Conservation (phyloP, 2,113 vertebrate species). For the Microtus ochrogaster region DNA sequence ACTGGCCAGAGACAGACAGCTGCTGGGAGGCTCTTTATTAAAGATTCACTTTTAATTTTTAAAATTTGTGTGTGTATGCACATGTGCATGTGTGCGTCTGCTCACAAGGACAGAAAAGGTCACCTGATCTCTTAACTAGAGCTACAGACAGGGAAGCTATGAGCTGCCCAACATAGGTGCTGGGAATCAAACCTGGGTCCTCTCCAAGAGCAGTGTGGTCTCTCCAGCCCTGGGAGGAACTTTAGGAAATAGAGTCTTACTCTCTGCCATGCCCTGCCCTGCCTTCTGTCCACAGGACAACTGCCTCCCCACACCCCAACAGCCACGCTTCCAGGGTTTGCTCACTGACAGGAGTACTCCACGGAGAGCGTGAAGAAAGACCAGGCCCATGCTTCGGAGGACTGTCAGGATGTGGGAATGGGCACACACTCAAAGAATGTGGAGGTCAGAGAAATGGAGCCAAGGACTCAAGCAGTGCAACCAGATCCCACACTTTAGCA, state of each 20-base stretch:
- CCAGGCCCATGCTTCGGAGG: neutral
- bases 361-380: neutral
- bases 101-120: neutral
- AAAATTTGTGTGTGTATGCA: neutral
- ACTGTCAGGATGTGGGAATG: neutral
- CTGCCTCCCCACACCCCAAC: neutral
- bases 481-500: neutral
- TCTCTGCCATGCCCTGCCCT: neutral
- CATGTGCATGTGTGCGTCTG: no score
- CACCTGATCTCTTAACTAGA: neutral
- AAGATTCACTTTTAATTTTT: neutral
- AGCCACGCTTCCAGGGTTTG: neutral
- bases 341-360: neutral
- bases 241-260: neutral
- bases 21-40: neutral
- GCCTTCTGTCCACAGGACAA: neutral
- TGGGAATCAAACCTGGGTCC: neutral
- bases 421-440: neutral
- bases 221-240: neutral
- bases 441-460: conserved; percentile 1
- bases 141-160: neutral
- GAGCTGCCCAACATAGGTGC: neutral
- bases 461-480: neutral
- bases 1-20: neutral
- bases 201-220: neutral